phyloP scores from a whole-genome alignment of 2,113 vertebrate genomes.

The Seriola rivoliana region DNA sequence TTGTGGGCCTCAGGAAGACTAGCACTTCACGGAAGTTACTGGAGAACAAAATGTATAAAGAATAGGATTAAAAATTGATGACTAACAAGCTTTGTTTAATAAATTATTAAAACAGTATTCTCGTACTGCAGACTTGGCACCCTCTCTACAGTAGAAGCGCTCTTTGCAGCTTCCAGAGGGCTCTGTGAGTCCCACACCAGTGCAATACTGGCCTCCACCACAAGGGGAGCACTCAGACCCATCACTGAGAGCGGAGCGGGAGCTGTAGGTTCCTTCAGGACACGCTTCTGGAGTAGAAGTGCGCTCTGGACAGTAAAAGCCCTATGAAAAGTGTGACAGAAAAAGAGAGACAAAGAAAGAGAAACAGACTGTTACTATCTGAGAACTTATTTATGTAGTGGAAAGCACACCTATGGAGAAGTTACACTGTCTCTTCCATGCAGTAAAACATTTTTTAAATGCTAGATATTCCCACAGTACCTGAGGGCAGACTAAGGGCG shows the following conservation, averaged over 20 bases:
- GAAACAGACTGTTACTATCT: not conserved
- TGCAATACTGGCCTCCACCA: constrained; percentile 86
- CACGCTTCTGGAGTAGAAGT: constrained; percentile 85
- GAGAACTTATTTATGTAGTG: not conserved
- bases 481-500: constrained; percentile 85
- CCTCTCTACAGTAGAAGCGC: constrained; percentile 88
- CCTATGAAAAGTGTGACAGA: constrained; percentile 75
- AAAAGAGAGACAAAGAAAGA: constrained; percentile 2
- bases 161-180: constrained; percentile 86
- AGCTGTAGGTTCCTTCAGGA: constrained; percentile 87
- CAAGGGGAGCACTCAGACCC: constrained; percentile 84
- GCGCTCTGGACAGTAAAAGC: constrained; percentile 87
- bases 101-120: not conserved
- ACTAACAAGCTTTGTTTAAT: not conserved
- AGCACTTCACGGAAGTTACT: not conserved
- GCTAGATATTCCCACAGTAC: constrained; percentile 65
- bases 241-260: constrained; percentile 74
- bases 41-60: not conserved
- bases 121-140: constrained; percentile 86
- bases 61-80: not conserved
- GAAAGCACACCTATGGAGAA: not conserved
- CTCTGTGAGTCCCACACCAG: constrained; percentile 79
- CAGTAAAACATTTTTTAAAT: not conserved
- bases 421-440: not conserved
- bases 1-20: too few relatives aligned